Conservation (phyloP, 2,113 vertebrate species). For the Antechinus flavipes region DNA sequence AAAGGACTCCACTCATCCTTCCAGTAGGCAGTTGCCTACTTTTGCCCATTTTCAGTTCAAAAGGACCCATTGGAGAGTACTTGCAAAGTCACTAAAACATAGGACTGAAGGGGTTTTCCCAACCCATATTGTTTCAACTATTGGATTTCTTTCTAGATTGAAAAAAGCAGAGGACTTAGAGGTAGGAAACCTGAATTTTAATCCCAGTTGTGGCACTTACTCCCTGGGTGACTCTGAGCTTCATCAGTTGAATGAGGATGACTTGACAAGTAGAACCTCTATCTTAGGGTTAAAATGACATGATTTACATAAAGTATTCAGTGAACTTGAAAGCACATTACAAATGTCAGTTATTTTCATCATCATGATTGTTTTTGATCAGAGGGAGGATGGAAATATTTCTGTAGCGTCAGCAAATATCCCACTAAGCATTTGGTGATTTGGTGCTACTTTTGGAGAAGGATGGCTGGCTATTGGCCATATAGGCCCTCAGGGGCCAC, state of each 20-base stretch:
- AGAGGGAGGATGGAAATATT: background rate
- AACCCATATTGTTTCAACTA: background rate
- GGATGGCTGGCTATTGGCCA: background rate
- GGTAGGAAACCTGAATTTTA: background rate
- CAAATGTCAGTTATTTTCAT: background rate
- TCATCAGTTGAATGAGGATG: conserved; percentile 33
- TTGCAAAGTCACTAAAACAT: background rate
- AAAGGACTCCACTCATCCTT: background rate
- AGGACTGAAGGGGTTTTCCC: background rate
- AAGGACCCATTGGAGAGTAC: background rate
- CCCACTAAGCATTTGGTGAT: rapidly evolving
- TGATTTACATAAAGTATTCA: background rate
- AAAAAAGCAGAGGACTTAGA: background rate
- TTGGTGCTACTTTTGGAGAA: background rate
- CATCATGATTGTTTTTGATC: background rate
- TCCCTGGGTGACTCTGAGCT: background rate
- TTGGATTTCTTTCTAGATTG: background rate
- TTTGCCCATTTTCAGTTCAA: background rate
- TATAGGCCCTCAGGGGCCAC: background rate
- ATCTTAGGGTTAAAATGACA: background rate
- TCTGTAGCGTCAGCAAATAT: background rate
- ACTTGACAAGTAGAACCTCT: background rate
- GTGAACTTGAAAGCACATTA: background rate
- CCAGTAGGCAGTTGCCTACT: background rate
- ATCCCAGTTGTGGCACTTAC: background rate